Conservation (phyloP, 2,113 vertebrate species). For the Forbesichthys agassizii region DNA sequence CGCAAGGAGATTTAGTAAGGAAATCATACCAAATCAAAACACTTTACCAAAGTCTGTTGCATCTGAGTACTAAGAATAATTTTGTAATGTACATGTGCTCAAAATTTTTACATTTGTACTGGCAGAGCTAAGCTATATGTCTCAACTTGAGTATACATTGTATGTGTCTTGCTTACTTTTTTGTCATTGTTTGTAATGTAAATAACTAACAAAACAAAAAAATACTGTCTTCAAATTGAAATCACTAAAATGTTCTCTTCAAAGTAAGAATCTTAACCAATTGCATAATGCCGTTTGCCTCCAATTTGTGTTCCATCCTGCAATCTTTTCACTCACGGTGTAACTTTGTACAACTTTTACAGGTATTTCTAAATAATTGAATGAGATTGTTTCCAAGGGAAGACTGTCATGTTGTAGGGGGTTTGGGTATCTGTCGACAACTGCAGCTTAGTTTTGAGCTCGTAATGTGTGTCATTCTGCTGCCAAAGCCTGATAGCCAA, state of each 20-base stretch:
- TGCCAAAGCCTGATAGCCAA: conserved; percentile 97
- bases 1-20: conserved; percentile 79
- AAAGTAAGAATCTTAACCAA: conserved; percentile 59
- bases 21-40: conserved; percentile 79
- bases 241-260: conserved; percentile 56
- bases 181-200: conserved; percentile 77
- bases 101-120: conserved; percentile 93
- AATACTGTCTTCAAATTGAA: conserved; percentile 61
- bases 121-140: conserved; percentile 72
- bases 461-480: conserved; percentile 76
- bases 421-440: conserved; percentile 50
- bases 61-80: conserved; percentile 85
- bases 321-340: conserved; percentile 65
- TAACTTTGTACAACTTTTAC: conserved; percentile 77
- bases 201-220: conserved; percentile 64
- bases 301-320: conserved; percentile 64
- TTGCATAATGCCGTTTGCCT: conserved; percentile 62
- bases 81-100: conserved; percentile 88
- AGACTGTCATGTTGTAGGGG: conserved; percentile 23
- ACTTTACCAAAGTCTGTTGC: conserved; percentile 98
- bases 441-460: conserved; percentile 80
- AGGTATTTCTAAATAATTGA: conserved; percentile 71
- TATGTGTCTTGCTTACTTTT: conserved; percentile 72
- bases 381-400: conserved; percentile 56
- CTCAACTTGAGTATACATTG: conserved; percentile 71